phyloP scores from a whole-genome alignment of 1,140 invertebrate genomes.

The Drosophila ironensis region DNA sequence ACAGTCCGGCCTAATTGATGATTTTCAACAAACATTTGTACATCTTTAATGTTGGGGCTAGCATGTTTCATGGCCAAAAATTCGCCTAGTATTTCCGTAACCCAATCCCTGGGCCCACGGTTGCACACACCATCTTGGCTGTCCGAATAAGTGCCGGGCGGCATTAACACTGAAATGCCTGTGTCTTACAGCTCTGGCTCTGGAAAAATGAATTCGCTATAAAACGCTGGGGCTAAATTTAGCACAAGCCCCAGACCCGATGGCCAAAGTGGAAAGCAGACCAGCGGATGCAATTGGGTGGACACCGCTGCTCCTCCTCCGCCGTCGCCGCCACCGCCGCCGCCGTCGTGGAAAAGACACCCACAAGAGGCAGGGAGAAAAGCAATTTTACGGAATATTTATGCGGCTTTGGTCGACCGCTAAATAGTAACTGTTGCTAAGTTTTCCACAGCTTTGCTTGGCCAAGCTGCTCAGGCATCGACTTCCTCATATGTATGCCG shows the following conservation, averaged over 20 bases:
- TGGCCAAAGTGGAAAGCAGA: conserved; percentile 40
- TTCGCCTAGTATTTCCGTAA: not conserved
- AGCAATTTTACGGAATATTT: conserved; percentile 66
- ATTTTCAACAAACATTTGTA: not conserved
- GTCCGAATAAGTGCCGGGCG: conserved; percentile 57
- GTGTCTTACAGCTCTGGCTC: conserved; percentile 16
- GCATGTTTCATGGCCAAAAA: not conserved
- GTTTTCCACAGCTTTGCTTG: conserved; percentile 49
- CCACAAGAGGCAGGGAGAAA: conserved; percentile 31
- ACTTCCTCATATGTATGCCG: conserved; percentile 63
- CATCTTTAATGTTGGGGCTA: not conserved
- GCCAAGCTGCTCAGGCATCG: conserved; percentile 56
- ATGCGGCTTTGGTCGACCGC: conserved; percentile 41
- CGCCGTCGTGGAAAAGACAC: not conserved
- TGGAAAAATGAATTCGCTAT: conserved; percentile 23
- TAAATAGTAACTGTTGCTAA: conserved; percentile 76
- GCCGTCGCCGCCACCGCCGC: no score
- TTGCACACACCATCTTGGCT: conserved; percentile 30
- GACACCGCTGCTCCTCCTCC: conserved; percentile 1
- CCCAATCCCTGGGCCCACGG: conserved; percentile 26
- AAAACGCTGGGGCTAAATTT: conserved; percentile 43
- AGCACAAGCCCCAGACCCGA: conserved; percentile 39
- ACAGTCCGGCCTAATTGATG: conserved; percentile 19
- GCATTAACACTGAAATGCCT: conserved; percentile 61
- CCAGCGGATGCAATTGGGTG: conserved; percentile 28